Conservation (phyloP, 2,113 vertebrate genomes). For the cat (Felis catus) region F.catus_Fca126_mat1.0 CM031412.1:50477501-50478000, state of each 20-base stretch:
- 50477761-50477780: background rate
- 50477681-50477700: constrained; percentile 23
- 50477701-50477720: background rate
- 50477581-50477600: background rate
- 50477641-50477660: background rate
- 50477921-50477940: background rate
- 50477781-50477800: background rate
- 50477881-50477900: background rate
- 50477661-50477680: background rate
- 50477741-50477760: background rate
- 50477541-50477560: background rate
- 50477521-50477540: background rate
- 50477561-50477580: background rate
- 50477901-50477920: constrained; percentile 11
- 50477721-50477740: background rate
- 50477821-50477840: background rate
- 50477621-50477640: background rate
- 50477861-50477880: background rate
- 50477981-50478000: background rate
- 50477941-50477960: background rate
- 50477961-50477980: background rate
- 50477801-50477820: background rate
- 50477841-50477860: background rate
- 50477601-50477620: background rate
- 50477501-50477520: background rate